Conservation (phyloP, 2,888 invertebrate species). For the Cremastinae sp. region DNA sequence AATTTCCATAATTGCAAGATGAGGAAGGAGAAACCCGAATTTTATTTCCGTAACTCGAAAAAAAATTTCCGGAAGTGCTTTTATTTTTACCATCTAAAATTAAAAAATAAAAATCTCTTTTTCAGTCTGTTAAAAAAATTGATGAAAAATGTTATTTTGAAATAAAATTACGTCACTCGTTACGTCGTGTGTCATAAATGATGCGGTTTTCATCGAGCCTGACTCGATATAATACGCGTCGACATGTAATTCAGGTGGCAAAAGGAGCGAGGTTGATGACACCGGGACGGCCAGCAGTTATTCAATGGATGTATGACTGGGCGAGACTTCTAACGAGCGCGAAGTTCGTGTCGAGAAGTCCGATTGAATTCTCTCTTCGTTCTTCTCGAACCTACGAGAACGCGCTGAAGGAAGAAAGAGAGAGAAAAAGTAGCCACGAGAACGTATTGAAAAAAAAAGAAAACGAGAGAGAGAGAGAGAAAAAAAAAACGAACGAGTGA, state of each 20-base stretch:
- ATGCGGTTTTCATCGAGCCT: slow-evolving; percentile 23
- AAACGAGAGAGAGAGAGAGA: background rate
- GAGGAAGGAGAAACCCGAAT: background rate
- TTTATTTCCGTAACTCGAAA: too few species aligned
- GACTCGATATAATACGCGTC: background rate
- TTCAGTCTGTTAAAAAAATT: too few species aligned
- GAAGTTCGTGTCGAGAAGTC: slow-evolving; percentile 47
- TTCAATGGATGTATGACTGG: slow-evolving; percentile 57
- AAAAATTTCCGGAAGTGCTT: too few species aligned
- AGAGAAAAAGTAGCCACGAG: background rate
- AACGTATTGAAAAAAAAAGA: background rate
- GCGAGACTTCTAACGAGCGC: slow-evolving; percentile 57
- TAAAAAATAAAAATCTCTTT: too few species aligned
- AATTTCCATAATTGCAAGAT: too few species aligned
- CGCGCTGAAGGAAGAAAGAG: slow-evolving; percentile 13
- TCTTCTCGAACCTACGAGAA: slow-evolving; percentile 34
- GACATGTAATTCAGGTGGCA: slow-evolving; percentile 40
- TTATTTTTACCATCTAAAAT: too few species aligned
- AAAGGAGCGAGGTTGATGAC: slow-evolving; percentile 54
- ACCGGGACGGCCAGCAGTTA: slow-evolving; percentile 36
- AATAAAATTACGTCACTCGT: slow-evolving; percentile 23
- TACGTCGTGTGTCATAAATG: slow-evolving; percentile 32
- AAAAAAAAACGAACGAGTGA: background rate
- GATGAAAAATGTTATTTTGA: slow-evolving; percentile 9
- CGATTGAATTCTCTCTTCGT: background rate